Base-by-base conservation (phyloP, 2,797 vertebrate genomes). In the Valencia hispanica region DNA sequence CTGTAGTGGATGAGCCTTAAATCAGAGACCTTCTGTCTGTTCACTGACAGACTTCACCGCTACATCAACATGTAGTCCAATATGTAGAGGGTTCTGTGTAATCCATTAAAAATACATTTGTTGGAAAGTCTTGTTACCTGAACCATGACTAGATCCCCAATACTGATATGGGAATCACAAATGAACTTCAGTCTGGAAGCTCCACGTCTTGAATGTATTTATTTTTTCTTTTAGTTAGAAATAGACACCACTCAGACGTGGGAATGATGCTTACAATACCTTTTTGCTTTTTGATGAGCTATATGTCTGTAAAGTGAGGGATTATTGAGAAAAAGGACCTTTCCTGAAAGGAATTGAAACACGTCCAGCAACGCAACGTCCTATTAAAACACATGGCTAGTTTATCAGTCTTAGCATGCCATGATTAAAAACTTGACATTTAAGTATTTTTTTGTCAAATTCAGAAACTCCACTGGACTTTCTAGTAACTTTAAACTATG, bases 101-200 rank as follows among this genome's bases (percentile, higher is more conserved):
- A 15, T n/a, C 32, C 63, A 66, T 41, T 66, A n/a, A 66, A 41
- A 66, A 41, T 41, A 41, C 36, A 66, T 66, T 65, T 66, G 63
- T n/a, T 41, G 25, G 63, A 66, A 66, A 70, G 45, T 50, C 22
- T 55, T 32, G 51, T 55, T 45, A 45, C 43, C 41, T 53, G 32
- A 17, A 68, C 48, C 36, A 45, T 30, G 25, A 68, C 14, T 68
- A 15, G 8, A 57, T 57, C 20, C 43, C 22, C 8, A 17, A 47
- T 50, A 41, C 8, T 50, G 66, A 70, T 51, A 50, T 14, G 5
- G 45, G 27, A 48, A 70, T 32, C 47, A 22, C 1, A 61, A 61
- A 61, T 61, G 8, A 61, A 20, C 55, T 61, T 61, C 30, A 61
- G n/a, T 30, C 55, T 17, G 55, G 25, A 61, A 63, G 32, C 59